Evolutionary conservation across 2,888 invertebrate genomes (phyloP), one percentile per base, ranked within the genome.

Genomic region (Sicus ferrugineus): DNA sequence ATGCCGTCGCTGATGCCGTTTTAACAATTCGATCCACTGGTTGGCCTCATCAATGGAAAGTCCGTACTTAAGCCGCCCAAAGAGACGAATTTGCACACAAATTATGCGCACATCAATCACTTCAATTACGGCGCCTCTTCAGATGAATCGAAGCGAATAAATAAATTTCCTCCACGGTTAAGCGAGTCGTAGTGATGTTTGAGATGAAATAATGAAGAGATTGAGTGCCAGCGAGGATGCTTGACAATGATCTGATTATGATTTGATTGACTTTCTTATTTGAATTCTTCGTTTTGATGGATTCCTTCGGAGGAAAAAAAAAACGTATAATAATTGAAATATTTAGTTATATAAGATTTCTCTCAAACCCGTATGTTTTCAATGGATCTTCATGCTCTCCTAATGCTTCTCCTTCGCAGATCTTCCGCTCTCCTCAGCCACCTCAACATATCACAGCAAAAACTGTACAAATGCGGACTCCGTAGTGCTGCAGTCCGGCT

Each of bases 401-500:
- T n/a, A n/a, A n/a, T n/a, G n/a, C 34, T 58, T 61, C 66, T 63
- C 65, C 42, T 63, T 76, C 77, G 0, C 75, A 83, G 84, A 85
- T 74, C 75, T 84, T 73, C 84, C 84, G 68, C 80, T 80, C 64
- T 76, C 78, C 65, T 73, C 76, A 64, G 72, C 76, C 59, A 73
- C 76, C 74, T 75, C 75, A 72, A 59, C 72, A 70, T 68, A 72
- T 72, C 67, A 69, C 42, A 70, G 6, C 11, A 70, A 67, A 31
- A 19, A 84, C 74, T 84, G 84, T 77, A 84, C 84, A 74, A 82
- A 82, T 76, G 77, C 80, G 31, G 80, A 84, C 75, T 78, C 81
- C 77, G 81, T 84, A 77, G 77, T 81, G 50, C 69, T 84, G 77
- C 80, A 83, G 70, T 80, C 83, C 67, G 85, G 85, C 72, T 85